phyloP scores from a whole-genome alignment of 2,888 invertebrate genomes.

The Rotaria socialis region DNA sequence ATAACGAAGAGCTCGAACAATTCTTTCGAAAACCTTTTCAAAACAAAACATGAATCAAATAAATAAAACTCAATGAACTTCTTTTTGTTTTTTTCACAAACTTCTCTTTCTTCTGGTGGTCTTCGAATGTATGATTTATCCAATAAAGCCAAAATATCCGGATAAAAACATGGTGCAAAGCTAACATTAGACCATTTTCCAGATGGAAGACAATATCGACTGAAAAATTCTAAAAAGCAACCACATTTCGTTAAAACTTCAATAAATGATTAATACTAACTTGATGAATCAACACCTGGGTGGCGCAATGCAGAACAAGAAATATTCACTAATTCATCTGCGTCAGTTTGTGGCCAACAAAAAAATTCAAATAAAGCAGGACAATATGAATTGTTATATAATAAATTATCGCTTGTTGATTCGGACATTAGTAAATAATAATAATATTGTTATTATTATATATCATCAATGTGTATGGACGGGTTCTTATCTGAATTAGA shows the following conservation, averaged over 20 bases:
- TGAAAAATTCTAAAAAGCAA: not conserved
- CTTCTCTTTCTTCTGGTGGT: constrained; percentile 7
- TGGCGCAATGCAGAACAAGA: not conserved
- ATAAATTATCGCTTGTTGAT: not conserved
- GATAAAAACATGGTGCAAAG: not conserved
- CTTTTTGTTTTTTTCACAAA: not conserved
- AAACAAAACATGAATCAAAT: not conserved
- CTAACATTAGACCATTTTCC: not conserved
- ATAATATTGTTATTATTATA: not conserved
- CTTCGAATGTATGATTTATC: not conserved
- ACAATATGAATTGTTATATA: not conserved
- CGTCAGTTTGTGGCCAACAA: not conserved
- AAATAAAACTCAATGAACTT: not conserved
- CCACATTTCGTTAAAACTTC: not conserved
- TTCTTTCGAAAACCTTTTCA: not conserved
- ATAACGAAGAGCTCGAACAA: constrained; percentile 63
- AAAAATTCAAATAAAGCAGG: not conserved
- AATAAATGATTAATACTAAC: not conserved
- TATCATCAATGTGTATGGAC: not conserved
- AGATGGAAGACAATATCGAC: not conserved
- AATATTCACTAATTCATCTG: not conserved
- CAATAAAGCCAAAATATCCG: not conserved
- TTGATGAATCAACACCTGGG: constrained; percentile 1
- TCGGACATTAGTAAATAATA: not conserved
- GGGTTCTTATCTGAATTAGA: not conserved